Conservation (phyloP, 2,888 invertebrate species). For the Carpatolechia fugitivella region DNA sequence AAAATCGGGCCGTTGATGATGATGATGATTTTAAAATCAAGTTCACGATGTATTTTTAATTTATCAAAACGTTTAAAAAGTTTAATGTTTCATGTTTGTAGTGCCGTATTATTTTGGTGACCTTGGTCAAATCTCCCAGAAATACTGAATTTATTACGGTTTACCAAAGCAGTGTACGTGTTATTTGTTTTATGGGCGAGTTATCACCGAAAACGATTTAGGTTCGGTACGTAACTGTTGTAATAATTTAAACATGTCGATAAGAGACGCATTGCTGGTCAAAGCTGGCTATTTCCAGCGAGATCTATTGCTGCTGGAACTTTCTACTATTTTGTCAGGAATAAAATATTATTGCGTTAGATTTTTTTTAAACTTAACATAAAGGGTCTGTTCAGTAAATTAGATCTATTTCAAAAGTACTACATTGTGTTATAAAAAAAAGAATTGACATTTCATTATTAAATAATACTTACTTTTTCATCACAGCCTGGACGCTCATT, state of each 20-base stretch:
- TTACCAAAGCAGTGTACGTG: not conserved
- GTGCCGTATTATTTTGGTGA: not conserved
- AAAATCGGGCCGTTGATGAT: no score
- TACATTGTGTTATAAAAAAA: no score
- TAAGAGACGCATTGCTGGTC: conserved; percentile 5
- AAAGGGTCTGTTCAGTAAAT: no score
- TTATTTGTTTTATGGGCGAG: conserved; percentile 18
- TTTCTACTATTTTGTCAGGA: not conserved
- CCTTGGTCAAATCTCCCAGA: conserved; percentile 18
- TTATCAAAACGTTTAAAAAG: no score
- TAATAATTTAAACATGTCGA: conserved; percentile 4
- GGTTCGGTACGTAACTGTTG: not conserved
- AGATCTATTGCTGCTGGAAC: not conserved
- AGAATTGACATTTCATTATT: no score
- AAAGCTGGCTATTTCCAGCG: conserved; percentile 1
- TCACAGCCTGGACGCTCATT: no score
- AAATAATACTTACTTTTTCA: no score
- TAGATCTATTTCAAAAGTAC: no score
- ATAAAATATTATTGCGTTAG: not conserved
- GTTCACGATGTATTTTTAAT: no score
- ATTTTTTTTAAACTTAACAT: not conserved
- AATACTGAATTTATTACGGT: conserved; percentile 18
- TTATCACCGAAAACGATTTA: conserved; percentile 5
- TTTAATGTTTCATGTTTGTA: no score
- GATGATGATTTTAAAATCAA: no score